Base-by-base conservation (phyloP, 1,140 invertebrate species). In the Drosophila pandora region DNA sequence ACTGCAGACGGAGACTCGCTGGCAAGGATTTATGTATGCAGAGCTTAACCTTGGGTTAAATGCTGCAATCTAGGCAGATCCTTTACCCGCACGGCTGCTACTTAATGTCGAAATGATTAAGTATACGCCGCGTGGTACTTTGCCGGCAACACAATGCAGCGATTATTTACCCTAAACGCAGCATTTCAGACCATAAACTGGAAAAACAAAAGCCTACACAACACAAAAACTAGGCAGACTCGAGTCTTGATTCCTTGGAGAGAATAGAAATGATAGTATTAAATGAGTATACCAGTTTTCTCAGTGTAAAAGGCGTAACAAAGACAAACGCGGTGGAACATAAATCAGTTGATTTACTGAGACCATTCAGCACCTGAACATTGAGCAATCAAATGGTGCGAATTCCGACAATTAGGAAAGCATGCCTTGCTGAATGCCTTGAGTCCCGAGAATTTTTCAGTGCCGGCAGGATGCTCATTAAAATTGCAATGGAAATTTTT, bases 31-130 rank as follows among this genome's bases (percentile, higher is more conserved):
- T 53, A 50, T 41, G 12, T 25, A n/a, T 10, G 10, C 43, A 22
- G 21, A n/a, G 23, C 53, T 45, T 67, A 56, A 53, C 81, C 82
- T 75, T 85, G 68, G 41, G 62, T 59, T 79, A 76, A 79, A 64
- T 70, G 58, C 58, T 73, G 68, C 68, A 32, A 62, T 56, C 39
- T 47, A 37, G 68, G 61, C 58, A 62, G 58, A 77, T 69, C 50
- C 43, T 47, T 75, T 63, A 43, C 8, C 61, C 43, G 9, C 43
- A 22, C 21, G 17, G 59, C 53, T 69, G 82, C 64, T 55, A 79
- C 75, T 82, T 88, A 87, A 79, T 79, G 83, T 87, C 62, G 56
- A 57, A 64, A 78, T 79, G 83, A 87, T 87, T 87, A 88, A 87
- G 79, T 82, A 88, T 64, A 82, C 74, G 62, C 52, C 50, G 78